These are phyloP conservation scores for Mungos mungo DNA, from an alignment of 2,113 vertebrate genomes.

Conservation along the genomic window DNA sequence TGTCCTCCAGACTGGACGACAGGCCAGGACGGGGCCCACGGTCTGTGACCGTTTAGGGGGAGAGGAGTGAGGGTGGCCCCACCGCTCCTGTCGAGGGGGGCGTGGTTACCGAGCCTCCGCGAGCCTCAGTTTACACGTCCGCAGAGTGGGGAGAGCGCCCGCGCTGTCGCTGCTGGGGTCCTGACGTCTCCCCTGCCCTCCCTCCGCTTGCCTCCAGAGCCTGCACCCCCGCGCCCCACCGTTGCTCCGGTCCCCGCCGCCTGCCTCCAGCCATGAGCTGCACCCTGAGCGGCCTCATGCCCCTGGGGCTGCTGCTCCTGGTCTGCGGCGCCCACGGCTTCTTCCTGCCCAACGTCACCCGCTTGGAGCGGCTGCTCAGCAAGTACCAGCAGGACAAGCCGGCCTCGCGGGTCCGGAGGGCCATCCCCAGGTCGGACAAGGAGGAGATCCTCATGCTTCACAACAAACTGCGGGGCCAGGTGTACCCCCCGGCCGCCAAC, in stretches of 20 bases:
- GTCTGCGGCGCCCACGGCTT: constrained; percentile 83
- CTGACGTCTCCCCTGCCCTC: neutral
- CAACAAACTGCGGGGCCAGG: constrained; percentile 93
- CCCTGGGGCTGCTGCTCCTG: constrained; percentile 82
- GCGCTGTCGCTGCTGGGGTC: fast-evolving
- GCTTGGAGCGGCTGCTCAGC: constrained; percentile 88
- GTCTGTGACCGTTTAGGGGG: neutral
- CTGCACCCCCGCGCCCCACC: fast-evolving
- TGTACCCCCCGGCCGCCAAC: constrained; percentile 92
- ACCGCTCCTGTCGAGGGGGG: neutral
- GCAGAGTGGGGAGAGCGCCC: neutral
- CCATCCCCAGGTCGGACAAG: constrained; percentile 90
- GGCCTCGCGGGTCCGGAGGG: constrained; percentile 86
- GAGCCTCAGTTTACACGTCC: neutral
- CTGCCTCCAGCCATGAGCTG: constrained; percentile 75
- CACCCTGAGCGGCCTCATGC: constrained; percentile 64
- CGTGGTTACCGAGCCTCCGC: neutral
- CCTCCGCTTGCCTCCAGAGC: constrained; percentile 69
- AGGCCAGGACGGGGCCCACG: neutral
- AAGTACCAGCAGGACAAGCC: constrained; percentile 85
- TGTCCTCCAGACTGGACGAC: neutral
- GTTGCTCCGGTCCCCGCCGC: neutral
- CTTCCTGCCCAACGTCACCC: constrained; percentile 88
- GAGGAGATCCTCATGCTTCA: constrained; percentile 96
- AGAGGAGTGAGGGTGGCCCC: neutral